Evolutionary conservation across 1,140 invertebrate genomes (phyloP).

Genomic region (Ostrea edulis): DNA sequence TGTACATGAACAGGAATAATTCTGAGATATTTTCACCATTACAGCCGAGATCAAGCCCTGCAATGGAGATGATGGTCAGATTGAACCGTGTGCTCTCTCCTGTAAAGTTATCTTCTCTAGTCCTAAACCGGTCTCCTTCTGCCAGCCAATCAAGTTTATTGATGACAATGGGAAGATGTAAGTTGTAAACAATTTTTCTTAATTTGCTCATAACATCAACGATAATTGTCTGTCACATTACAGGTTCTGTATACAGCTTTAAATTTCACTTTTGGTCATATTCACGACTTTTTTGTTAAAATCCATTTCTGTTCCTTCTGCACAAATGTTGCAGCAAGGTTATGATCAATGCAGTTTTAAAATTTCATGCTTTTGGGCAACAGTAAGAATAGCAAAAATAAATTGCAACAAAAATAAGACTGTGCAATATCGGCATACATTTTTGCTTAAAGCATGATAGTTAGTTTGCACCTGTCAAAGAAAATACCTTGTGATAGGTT

Average conservation of each 20-base stretch:
- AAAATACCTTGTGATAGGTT: too few relatives aligned
- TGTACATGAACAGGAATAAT: background rate
- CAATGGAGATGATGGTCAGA: constrained; percentile 68
- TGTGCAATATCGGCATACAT: too few relatives aligned
- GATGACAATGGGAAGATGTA: constrained; percentile 70
- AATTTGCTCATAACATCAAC: background rate
- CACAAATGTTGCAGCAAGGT: too few relatives aligned
- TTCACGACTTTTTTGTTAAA: too few relatives aligned
- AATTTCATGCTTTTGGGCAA: too few relatives aligned
- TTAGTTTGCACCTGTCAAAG: too few relatives aligned
- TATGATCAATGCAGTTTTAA: too few relatives aligned
- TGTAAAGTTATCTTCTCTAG: constrained; percentile 75
- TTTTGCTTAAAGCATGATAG: too few relatives aligned
- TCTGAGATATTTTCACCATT: background rate
- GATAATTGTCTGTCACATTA: background rate
- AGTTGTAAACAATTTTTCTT: constrained; percentile 34
- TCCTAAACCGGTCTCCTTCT: constrained; percentile 76
- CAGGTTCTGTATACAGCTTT: background rate
- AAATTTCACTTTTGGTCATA: background rate
- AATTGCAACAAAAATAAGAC: too few relatives aligned
- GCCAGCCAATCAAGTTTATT: constrained; percentile 68
- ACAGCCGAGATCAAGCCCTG: constrained; percentile 70
- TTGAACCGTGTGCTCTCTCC: constrained; percentile 67
- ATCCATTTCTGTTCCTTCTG: background rate
- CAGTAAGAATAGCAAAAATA: too few relatives aligned